These are phyloP conservation scores for Drosophila sp. DNA, from an alignment of 1,140 invertebrate species.

Conservation along the genomic window DNA sequence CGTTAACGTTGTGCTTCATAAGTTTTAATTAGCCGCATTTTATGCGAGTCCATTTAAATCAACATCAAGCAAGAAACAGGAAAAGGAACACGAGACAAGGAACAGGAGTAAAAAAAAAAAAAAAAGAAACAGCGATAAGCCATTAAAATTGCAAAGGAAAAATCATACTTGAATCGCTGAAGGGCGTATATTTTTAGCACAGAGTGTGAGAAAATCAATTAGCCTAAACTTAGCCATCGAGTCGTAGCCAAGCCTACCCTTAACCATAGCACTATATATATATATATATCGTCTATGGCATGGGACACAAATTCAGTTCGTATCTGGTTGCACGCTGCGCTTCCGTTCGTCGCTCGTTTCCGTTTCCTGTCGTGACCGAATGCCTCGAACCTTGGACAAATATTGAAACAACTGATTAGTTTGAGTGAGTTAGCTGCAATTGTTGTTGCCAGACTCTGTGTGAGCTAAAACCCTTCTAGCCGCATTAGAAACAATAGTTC, in stretches of 20 bases:
- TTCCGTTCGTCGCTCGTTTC: constrained; percentile 58
- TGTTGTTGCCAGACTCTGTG: constrained; percentile 28
- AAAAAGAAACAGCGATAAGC: constrained; percentile 35
- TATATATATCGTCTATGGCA: not conserved
- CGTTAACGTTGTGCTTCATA: constrained; percentile 50
- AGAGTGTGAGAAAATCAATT: constrained; percentile 75
- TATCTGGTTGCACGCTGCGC: constrained; percentile 41
- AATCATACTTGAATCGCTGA: constrained; percentile 12
- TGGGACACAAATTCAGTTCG: constrained; percentile 25
- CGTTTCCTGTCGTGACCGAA: constrained; percentile 59
- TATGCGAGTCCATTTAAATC: constrained; percentile 74
- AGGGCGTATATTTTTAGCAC: constrained; percentile 13
- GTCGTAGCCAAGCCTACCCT: not conserved
- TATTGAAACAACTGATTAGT: constrained; percentile 82
- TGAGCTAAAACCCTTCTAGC: constrained; percentile 16
- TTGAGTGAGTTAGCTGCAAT: constrained; percentile 70
- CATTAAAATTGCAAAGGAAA: constrained; percentile 38
- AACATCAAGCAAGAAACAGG: constrained; percentile 43
- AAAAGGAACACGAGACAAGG: constrained; percentile 27
- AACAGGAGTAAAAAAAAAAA: constrained; percentile 19
- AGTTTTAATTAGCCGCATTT: constrained; percentile 81
- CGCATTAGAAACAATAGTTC: constrained; percentile 16
- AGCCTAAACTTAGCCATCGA: constrained; percentile 37
- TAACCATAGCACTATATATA: no score
- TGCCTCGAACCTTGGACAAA: constrained; percentile 53